Percentiles rank a stretch among this genome's conserved stretches.
Conservation (phyloP, 2,797 vertebrate genomes). For the Cheirogaleus major region DNA sequence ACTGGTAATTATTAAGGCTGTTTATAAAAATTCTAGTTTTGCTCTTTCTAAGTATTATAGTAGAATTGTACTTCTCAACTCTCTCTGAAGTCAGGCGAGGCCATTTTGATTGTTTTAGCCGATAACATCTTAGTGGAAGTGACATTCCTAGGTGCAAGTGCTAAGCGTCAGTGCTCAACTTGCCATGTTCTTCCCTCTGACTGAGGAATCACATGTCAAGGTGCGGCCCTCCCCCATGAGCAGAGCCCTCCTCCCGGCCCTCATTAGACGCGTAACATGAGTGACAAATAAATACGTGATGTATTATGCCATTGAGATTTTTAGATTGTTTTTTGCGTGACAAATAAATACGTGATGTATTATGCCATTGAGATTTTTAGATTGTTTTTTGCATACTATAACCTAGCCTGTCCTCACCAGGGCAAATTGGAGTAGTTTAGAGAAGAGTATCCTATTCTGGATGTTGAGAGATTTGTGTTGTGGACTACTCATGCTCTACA, state of each 20-base stretch:
- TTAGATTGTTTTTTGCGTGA: neutral
- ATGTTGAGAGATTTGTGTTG: neutral
- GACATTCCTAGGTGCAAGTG: neutral
- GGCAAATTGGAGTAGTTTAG: neutral
- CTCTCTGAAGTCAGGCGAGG: neutral
- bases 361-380: neutral
- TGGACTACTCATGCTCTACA: neutral
- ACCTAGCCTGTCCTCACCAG: neutral
- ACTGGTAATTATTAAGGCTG: neutral
- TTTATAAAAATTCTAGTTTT: neutral
- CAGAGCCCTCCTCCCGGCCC: neutral
- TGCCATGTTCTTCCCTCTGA: neutral
- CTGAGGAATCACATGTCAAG: accelerated
- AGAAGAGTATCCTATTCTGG: neutral
- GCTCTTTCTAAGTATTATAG: neutral
- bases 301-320: neutral
- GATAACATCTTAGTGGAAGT: neutral
- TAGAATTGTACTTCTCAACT: neutral
- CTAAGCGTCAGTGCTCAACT: neutral
- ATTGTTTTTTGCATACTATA: neutral
- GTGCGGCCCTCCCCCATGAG: neutral
- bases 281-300: neutral
- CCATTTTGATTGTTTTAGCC: neutral
- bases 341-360: neutral
- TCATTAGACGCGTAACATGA: accelerated